Base-by-base conservation (phyloP, 2,113 vertebrate species). In the Bufo gargarizans region DNA sequence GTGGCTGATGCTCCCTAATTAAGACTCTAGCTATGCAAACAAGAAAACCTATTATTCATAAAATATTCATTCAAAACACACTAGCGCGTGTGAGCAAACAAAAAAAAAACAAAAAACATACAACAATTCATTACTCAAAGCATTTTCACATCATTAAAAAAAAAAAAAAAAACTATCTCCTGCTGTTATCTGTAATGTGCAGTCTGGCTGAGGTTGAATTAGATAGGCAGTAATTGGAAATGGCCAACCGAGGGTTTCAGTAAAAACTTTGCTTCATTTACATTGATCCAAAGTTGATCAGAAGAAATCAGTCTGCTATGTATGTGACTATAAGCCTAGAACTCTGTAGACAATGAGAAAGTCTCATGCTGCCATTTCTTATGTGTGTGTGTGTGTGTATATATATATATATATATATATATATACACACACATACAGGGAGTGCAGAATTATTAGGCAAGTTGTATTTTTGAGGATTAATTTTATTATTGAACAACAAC, bases 121-220 rank as follows among this genome's bases (percentile, higher is more conserved):
- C 74, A 88, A 76, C 86, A 88, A 83, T 83, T 83, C 87, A 88
- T 88, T 88, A 88, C 71, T 88, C 87, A 88, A 76, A 88, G 80
- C 59, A 84, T 88, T 88, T 88, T 82, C 80, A 74, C 86, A 88
- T 83, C 69, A 88, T 88, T 88, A 88, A 77, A 33, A 88, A 77
- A 88, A 82, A 83, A 88, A 77, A 33, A 88, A 77, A 88, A 82
- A 83, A 88, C 69, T 43, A 84, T 83, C 80, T 88, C 87, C 87
- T 53, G 80, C 86, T 88, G 86, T 83, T 88, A 65, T 65, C 45
- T 53, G 63, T 88, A 88, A 88, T 55, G 58, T 77, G 71, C 71
- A 83, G 81, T 77, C 81, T 83, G 71, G 80, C 87, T 77, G 47
- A 33, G 81, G 71, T 77, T 16, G 81, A 88, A 84, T 84, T 45